A percentile compares a stretch with the other conserved stretches of the same genome.
These are phyloP conservation scores for Dicentrarchus labrax DNA, from an alignment of 2,113 vertebrate species.

Conservation along the genomic window DNA sequence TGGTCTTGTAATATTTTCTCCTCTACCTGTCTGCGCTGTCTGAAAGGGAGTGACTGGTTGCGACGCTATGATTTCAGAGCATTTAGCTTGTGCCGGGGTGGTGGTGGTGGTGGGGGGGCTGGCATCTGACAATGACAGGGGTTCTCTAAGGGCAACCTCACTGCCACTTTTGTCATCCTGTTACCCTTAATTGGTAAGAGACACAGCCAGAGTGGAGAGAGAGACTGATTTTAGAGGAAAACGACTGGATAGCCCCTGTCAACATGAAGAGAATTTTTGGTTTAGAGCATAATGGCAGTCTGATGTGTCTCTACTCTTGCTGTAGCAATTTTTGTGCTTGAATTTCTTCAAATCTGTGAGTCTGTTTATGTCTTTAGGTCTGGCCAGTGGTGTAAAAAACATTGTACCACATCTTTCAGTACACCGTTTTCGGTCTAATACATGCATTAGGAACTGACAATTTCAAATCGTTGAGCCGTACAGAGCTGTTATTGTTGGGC, in stretches of 20 bases:
- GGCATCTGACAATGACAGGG: constrained; percentile 32
- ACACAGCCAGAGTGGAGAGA: constrained; percentile 3
- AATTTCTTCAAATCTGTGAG: background rate
- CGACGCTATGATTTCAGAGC: background rate
- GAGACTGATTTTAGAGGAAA: constrained; percentile 23
- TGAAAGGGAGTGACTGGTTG: background rate
- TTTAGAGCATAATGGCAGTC: background rate
- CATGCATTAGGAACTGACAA: too few species aligned
- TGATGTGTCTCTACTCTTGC: background rate
- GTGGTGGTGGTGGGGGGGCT: background rate
- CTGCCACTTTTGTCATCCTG: constrained; percentile 53
- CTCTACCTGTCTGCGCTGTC: background rate
- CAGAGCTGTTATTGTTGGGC: background rate
- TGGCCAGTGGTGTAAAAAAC: background rate
- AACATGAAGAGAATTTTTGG: background rate
- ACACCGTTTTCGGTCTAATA: background rate
- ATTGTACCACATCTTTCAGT: background rate
- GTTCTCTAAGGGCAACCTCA: constrained; percentile 44
- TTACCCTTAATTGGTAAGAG: constrained; percentile 60
- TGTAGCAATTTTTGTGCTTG: background rate
- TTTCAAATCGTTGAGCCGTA: background rate
- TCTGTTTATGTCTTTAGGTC: background rate
- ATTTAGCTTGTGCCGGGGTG: background rate
- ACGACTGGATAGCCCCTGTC: constrained; percentile 25
- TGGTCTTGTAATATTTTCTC: background rate